Percentiles rank a stretch among this genome's conserved stretches.
Evolutionary conservation across 2,888 invertebrate species (phyloP).

Genomic region (Timema podura): DNA sequence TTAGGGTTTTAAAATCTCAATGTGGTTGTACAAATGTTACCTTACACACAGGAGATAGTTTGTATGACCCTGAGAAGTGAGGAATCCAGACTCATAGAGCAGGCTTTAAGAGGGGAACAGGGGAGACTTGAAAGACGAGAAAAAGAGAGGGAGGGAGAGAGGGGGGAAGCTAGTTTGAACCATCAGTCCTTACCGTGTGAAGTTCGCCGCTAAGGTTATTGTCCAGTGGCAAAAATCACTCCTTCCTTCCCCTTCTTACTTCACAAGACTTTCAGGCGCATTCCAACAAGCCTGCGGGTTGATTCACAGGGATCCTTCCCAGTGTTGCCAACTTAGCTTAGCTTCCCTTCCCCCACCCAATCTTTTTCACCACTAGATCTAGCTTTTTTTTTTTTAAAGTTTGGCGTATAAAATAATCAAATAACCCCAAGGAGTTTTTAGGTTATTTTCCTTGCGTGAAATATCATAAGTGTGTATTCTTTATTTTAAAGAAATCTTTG

Average conservation of each 20-base stretch:
- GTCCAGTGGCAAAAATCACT: slow-evolving; percentile 23
- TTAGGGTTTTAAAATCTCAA: too few relatives aligned
- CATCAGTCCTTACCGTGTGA: slow-evolving; percentile 22
- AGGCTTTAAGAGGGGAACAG: background rate
- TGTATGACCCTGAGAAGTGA: slow-evolving; percentile 2
- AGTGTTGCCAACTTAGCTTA: background rate
- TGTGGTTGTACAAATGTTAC: too few relatives aligned
- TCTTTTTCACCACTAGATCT: background rate
- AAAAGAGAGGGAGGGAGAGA: background rate
- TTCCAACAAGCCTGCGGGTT: too few relatives aligned
- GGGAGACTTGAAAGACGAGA: background rate
- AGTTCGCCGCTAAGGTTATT: slow-evolving; percentile 25
- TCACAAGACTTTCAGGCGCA: too few relatives aligned
- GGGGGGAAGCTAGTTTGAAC: slow-evolving; percentile 22
- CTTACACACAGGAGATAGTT: background rate
- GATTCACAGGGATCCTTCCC: too few relatives aligned
- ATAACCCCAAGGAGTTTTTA: too few relatives aligned
- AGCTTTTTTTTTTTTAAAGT: too few relatives aligned
- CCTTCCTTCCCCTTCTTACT: background rate
- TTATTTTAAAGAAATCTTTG: too few relatives aligned
- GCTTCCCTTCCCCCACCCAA: background rate
- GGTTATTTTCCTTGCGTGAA: too few relatives aligned
- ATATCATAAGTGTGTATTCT: too few relatives aligned
- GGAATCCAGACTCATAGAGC: slow-evolving; percentile 15
- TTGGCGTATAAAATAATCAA: too few relatives aligned